phyloP scores from a whole-genome alignment of 2,888 invertebrate species.

The Creontiades dilutus region DNA sequence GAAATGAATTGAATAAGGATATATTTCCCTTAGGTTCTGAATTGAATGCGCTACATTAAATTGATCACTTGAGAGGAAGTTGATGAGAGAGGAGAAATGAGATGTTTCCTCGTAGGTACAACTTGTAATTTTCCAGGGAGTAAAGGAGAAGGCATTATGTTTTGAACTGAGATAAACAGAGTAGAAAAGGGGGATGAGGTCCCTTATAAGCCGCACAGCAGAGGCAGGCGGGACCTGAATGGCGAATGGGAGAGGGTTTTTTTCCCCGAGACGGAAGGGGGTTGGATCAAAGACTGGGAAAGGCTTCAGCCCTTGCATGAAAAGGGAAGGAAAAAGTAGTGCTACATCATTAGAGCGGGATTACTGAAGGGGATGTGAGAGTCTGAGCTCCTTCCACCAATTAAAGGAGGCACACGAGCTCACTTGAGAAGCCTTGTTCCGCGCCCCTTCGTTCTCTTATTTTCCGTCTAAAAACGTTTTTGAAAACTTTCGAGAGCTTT shows the following conservation, averaged over 20 bases:
- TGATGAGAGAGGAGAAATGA: neutral
- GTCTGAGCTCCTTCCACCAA: slow-evolving; percentile 45
- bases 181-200: neutral
- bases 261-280: slow-evolving; percentile 12
- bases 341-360: slow-evolving; percentile 68
- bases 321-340: slow-evolving; percentile 44
- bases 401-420: slow-evolving; percentile 63
- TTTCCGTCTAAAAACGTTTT: neutral
- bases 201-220: slow-evolving; percentile 22
- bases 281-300: slow-evolving; percentile 42
- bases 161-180: slow-evolving; percentile 10
- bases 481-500: neutral
- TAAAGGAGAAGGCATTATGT: neutral
- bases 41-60: no score
- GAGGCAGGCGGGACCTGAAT: slow-evolving; percentile 16
- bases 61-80: neutral
- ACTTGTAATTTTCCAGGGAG: slow-evolving; percentile 2
- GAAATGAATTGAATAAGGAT: no score
- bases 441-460: neutral
- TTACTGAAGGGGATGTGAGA: slow-evolving; percentile 58
- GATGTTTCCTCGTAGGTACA: neutral
- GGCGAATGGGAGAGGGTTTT: slow-evolving; percentile 36
- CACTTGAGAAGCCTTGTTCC: slow-evolving; percentile 34
- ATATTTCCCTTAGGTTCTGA: no score
- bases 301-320: slow-evolving; percentile 4